Evolutionary conservation across 2,888 invertebrate genomes (phyloP), one percentile per base, ranked within the genome.

Genomic region (Drosophila melanocephala): DNA sequence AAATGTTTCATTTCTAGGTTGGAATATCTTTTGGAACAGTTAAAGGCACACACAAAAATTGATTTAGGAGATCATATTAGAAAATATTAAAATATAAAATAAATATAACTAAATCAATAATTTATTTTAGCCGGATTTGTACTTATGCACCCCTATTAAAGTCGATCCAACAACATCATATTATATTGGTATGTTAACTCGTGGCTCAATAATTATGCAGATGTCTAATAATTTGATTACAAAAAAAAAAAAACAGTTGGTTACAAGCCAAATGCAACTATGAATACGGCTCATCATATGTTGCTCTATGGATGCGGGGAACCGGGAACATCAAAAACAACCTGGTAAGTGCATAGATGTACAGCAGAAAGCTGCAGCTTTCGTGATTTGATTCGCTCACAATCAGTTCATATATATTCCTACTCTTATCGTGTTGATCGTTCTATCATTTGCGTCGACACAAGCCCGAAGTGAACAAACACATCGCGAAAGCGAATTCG

Each of bases 251-350:
- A 26, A 32, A 55, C n/a, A 70, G 98, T 97, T 89, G 98, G 97
- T 53, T 99, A 98, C 93, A 96, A 97, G 93, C 98, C 99, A 2
- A 97, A 98, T 91, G 97, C 98, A 2, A 96, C 97, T 16, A 97
- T 97, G 97, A 95, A 96, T 91, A 97, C 96, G 6, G 97, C 98
- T 14, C 99, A 99, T 94, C 99, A 99, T 93, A 98, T 99, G 96
- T 94, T 99, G 58, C 93, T 99, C 0, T 99, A 98, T 92, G 98
- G 98, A 19, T 99, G 99, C 91, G 95, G 95, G 4, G 95, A 95
- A 67, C 98, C 94, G 10, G 93, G 94, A 6, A 91, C 92, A 28
- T 79, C 84, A 7, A 91, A 92, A 69, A 77, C 86, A 30, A 96
- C 97, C 59, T 97, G 98, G 98, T 96, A 94, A 94, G 95, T 93